A percentile compares a stretch with the other conserved stretches of the same genome.
Evolutionary conservation across 23 tunicate species (phyloP).

Genomic region (Ascidia mentula): DNA sequence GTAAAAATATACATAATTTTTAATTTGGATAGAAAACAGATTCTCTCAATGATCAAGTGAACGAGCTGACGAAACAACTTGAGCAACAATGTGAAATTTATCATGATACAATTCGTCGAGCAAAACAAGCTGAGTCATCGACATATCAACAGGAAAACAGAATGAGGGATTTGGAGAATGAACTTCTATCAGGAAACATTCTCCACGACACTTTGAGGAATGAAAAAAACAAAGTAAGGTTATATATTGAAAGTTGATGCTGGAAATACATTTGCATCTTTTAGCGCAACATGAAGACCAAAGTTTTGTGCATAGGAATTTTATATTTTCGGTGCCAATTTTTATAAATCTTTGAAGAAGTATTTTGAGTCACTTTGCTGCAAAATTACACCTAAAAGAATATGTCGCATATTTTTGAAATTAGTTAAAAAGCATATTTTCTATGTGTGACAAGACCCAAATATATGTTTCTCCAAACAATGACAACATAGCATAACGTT

Average conservation of each 20-base stretch:
- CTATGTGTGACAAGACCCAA: no score
- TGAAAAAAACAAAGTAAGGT: conserved; percentile 75
- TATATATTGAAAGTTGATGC: neutral
- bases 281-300: no score
- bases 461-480: no score
- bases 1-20: no score
- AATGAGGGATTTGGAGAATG: conserved; percentile 68
- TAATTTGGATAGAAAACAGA: conserved; percentile 62
- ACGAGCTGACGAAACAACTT: conserved; percentile 56
- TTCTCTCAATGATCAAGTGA: conserved; percentile 43
- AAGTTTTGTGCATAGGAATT: no score
- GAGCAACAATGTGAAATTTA: conserved; percentile 88
- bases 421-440: no score
- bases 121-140: conserved; percentile 67
- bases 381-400: neutral
- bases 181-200: conserved; percentile 84
- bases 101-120: conserved; percentile 74
- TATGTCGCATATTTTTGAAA: neutral
- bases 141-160: conserved; percentile 46
- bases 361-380: no score
- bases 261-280: neutral
- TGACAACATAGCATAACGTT: no score
- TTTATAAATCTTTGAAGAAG: no score
- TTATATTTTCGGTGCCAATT: no score
- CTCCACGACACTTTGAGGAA: conserved; percentile 75